Evolutionary conservation across 23 tunicate species (phyloP).

Genomic region (Trididemnum clinides): DNA sequence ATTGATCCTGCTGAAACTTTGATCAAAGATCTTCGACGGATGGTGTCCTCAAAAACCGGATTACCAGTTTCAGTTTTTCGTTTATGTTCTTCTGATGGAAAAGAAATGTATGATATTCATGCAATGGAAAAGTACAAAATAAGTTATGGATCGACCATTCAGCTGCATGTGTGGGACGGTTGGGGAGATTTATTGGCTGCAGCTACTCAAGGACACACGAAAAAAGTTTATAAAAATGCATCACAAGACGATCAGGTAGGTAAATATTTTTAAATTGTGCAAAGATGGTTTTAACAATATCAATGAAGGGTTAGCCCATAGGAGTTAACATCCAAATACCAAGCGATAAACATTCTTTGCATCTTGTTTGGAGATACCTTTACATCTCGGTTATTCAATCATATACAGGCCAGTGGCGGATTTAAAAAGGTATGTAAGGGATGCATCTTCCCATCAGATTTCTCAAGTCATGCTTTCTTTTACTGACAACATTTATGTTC

Average conservation of each 20-base stretch:
- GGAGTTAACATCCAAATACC: too few relatives aligned
- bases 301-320: too few relatives aligned
- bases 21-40: constrained; percentile 38
- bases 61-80: constrained; percentile 81
- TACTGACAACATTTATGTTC: too few relatives aligned
- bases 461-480: too few relatives aligned
- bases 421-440: too few relatives aligned
- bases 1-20: constrained; percentile 63
- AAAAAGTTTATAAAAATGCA: constrained; percentile 61
- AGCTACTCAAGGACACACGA: constrained; percentile 77
- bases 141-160: constrained; percentile 39
- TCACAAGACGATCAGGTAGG: constrained; percentile 68
- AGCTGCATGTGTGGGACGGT: constrained; percentile 88
- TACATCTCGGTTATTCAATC: too few relatives aligned
- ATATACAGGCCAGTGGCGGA: too few relatives aligned
- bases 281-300: too few relatives aligned
- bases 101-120: constrained; percentile 60
- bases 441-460: too few relatives aligned
- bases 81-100: constrained; percentile 62
- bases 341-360: too few relatives aligned
- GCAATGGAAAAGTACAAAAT: constrained; percentile 61
- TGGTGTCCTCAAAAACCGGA: constrained; percentile 62
- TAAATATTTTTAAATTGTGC: too few relatives aligned
- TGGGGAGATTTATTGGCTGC: constrained; percentile 74
- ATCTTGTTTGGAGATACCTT: too few relatives aligned